Percentiles rank a stretch among this genome's conserved stretches.
phyloP scores from a whole-genome alignment of 2,888 invertebrate genomes.

The Ophion ventricosus region DNA sequence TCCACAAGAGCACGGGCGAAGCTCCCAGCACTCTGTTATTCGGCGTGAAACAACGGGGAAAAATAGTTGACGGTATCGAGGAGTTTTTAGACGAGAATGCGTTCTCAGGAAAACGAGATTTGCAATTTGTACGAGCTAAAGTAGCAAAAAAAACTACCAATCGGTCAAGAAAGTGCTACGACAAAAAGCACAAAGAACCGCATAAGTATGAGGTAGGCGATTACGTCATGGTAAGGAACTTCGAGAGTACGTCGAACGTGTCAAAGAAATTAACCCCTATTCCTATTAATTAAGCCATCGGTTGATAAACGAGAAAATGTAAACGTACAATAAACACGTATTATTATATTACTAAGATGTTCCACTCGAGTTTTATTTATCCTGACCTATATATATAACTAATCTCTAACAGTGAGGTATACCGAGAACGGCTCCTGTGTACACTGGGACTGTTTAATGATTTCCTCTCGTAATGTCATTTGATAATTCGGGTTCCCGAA shows the following conservation, averaged over 20 bases:
- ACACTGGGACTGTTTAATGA: too few species aligned
- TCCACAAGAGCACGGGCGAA: conserved; percentile 72
- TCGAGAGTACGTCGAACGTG: conserved; percentile 34
- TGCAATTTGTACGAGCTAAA: conserved; percentile 7
- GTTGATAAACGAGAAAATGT: too few species aligned
- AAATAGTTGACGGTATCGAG: conserved; percentile 62
- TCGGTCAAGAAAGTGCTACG: conserved; percentile 19
- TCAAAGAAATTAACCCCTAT: conserved; percentile 1
- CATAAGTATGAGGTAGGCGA: conserved; percentile 40
- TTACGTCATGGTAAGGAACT: conserved; percentile 41
- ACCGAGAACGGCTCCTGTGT: too few species aligned
- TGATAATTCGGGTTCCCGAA: too few species aligned
- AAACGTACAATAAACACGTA: too few species aligned
- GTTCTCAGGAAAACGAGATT: neutral
- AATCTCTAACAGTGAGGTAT: too few species aligned
- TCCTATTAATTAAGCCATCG: too few species aligned
- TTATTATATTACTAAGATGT: too few species aligned
- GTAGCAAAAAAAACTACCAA: conserved; percentile 30
- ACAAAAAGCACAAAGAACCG: conserved; percentile 38
- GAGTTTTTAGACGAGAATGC: conserved; percentile 40
- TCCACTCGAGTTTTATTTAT: too few species aligned
- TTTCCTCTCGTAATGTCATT: too few species aligned
- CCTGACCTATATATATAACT: too few species aligned
- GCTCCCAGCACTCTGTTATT: conserved; percentile 73
- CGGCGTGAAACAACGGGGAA: conserved; percentile 72